Percentiles rank a stretch among this genome's conserved stretches.
Conservation (phyloP, 2,113 vertebrate genomes). For the Pedionomus torquatus region DNA sequence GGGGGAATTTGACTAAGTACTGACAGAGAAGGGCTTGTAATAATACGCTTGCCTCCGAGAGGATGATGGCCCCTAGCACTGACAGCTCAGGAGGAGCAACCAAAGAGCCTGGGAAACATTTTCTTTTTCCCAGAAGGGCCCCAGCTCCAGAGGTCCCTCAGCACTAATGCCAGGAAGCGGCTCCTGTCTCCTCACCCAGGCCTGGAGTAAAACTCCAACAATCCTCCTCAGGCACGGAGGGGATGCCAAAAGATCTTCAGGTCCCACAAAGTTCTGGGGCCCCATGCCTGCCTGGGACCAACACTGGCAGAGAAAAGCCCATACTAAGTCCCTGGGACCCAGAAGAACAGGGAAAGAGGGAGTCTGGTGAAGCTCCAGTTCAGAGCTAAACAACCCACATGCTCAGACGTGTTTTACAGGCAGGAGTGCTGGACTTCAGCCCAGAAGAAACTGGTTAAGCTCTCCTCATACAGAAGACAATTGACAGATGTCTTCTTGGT, state of each 20-base stretch:
- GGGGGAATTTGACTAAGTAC: not conserved
- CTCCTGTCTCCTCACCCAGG: not conserved
- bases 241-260: not conserved
- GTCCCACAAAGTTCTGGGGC: not conserved
- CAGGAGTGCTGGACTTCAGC: not conserved
- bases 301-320: not conserved
- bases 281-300: not conserved
- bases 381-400: not conserved
- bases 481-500: not conserved
- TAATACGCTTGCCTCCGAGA: not conserved
- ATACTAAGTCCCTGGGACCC: not conserved
- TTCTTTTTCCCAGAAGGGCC: not conserved
- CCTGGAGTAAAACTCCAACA: not conserved
- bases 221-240: not conserved
- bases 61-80: not conserved
- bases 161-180: not conserved
- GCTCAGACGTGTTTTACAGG: not conserved
- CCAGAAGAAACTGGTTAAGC: constrained; percentile 18
- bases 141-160: not conserved
- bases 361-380: not conserved
- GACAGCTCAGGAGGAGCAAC: not conserved
- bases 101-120: not conserved
- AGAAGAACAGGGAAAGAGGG: not conserved
- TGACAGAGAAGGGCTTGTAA: not conserved
- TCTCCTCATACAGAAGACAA: not conserved